Conservation (phyloP, 2,113 vertebrate species). For the Sciurus niger region DNA sequence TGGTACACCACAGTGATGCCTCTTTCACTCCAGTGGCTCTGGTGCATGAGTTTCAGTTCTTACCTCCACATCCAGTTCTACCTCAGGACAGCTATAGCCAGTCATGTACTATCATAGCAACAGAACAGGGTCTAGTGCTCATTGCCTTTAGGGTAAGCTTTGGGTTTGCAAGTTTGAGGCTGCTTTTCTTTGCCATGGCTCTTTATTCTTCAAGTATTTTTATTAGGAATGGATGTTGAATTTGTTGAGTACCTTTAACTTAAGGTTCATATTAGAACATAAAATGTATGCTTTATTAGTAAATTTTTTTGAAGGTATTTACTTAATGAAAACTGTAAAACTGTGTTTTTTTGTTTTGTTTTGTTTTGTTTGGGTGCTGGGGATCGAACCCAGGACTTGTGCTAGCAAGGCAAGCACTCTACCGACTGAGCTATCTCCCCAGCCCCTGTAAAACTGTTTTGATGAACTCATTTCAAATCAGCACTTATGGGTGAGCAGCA, state of each 20-base stretch:
- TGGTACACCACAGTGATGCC: rapidly evolving
- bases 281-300: background rate
- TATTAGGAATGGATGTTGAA: background rate
- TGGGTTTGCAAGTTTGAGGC: no score
- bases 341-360: no score
- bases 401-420: no score
- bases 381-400: no score
- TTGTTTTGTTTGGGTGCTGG: no score
- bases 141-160: rapidly evolving
- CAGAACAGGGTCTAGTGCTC: background rate
- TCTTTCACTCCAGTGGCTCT: no score
- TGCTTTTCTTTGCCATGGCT: background rate
- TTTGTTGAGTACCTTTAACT: background rate
- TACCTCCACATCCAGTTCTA: background rate
- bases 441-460: background rate
- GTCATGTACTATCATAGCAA: rapidly evolving
- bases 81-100: rapidly evolving
- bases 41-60: no score
- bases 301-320: no score
- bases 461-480: background rate
- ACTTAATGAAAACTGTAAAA: background rate
- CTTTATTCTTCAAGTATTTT: background rate
- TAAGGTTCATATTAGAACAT: background rate
- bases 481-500: background rate
- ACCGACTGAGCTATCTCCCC: no score